These are phyloP conservation scores for Thunnus maccoyii DNA, from an alignment of 2,113 vertebrate species.

Conservation along the genomic window DNA sequence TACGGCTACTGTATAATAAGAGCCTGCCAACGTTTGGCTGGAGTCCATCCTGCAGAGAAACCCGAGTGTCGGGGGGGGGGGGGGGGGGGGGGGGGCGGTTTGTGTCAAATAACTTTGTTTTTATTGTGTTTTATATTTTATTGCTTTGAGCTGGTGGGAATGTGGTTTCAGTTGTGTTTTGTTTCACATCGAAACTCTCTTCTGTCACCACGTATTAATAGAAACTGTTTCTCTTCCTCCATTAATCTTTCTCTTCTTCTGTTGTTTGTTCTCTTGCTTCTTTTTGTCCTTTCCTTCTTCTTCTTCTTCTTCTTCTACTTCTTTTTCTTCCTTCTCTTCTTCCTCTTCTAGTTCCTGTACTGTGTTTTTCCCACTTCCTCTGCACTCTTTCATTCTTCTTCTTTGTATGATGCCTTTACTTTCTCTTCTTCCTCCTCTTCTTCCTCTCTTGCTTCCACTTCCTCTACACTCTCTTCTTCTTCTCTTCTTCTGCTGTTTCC, in stretches of 20 bases:
- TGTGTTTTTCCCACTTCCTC: too few species aligned
- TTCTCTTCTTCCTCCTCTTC: too few species aligned
- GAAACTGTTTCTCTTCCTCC: not conserved
- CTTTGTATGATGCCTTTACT: too few species aligned
- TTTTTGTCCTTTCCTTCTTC: too few species aligned
- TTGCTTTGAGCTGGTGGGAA: conserved; percentile 58
- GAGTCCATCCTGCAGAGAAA: conserved; percentile 19
- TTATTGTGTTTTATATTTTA: conserved; percentile 47
- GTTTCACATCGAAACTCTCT: not conserved
- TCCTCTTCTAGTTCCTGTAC: too few species aligned
- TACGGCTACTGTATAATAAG: conserved; percentile 28
- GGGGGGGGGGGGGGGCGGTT: not conserved
- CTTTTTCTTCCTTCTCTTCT: not conserved
- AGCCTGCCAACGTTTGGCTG: conserved; percentile 8
- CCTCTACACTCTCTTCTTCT: not conserved
- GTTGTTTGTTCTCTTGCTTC: too few species aligned
- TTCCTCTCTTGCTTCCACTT: not conserved
- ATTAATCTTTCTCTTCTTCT: too few species aligned
- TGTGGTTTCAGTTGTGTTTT: conserved; percentile 19
- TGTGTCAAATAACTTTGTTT: conserved; percentile 21
- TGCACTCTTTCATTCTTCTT: not conserved
- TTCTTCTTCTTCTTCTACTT: not conserved
- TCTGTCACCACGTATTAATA: conserved; percentile 21
- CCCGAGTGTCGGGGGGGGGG: not conserved
- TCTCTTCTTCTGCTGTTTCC: not conserved